Conservation (phyloP, 2,113 vertebrate species). For the Bucco capensis region DNA sequence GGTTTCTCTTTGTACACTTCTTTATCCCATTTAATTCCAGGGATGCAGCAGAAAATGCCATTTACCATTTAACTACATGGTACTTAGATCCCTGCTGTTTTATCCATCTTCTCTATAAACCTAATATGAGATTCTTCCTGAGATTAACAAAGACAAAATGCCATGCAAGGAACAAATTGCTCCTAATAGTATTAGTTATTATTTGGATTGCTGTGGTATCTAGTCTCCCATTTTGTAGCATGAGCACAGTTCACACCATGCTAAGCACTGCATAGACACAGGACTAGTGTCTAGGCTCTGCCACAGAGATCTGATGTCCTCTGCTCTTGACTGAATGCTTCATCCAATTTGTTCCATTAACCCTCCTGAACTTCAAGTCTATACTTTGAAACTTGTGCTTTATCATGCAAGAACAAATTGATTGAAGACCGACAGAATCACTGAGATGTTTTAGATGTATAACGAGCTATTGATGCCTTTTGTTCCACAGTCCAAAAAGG, state of each 20-base stretch:
- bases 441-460: not conserved
- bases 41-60: not conserved
- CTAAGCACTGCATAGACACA: not conserved
- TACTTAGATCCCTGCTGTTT: not conserved
- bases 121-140: not conserved
- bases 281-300: not conserved
- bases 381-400: not conserved
- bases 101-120: not conserved
- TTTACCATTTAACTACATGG: not conserved
- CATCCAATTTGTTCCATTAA: not conserved
- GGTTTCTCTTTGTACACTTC: not conserved
- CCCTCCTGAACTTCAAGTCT: not conserved
- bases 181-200: not conserved
- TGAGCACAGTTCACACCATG: not conserved
- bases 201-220: not conserved
- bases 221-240: not conserved
- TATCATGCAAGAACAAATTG: not conserved
- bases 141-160: not conserved
- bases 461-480: not conserved
- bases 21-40: not conserved
- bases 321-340: not conserved
- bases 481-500: conserved; percentile 28
- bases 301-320: not conserved
- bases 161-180: not conserved
- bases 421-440: not conserved